A percentile compares a stretch with the other conserved stretches of the same genome.
Evolutionary conservation across 92 coral and sea anemone species (phyloP).

Genomic region (Parazoanthus atlanticus): DNA sequence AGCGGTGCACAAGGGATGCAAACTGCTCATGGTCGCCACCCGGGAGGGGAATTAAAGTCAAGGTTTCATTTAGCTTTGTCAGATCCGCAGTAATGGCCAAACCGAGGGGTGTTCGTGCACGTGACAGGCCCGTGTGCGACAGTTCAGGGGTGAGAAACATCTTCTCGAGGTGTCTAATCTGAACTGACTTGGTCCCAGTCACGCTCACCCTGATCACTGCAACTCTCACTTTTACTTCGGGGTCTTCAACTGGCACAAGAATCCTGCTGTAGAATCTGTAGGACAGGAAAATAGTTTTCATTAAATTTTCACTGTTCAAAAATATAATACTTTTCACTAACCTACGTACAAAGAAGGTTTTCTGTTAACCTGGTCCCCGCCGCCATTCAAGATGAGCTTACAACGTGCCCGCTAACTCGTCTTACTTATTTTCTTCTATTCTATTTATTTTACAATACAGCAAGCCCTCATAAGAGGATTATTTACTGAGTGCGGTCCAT

Average conservation of each 20-base stretch:
- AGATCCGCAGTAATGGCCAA: constrained; percentile 58
- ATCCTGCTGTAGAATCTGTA: constrained; percentile 72
- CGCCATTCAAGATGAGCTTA: too few relatives aligned
- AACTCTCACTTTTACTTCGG: constrained; percentile 60
- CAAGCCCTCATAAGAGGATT: too few relatives aligned
- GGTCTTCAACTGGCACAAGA: constrained; percentile 63
- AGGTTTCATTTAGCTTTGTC: constrained; percentile 35
- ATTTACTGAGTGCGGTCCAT: too few relatives aligned
- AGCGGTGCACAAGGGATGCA: constrained; percentile 54
- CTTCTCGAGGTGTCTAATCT: constrained; percentile 55
- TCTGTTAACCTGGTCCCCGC: too few relatives aligned
- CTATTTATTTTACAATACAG: too few relatives aligned
- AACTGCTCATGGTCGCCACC: constrained; percentile 66
- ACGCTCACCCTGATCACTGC: constrained; percentile 59
- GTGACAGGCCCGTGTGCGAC: constrained; percentile 52
- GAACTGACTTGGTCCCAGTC: constrained; percentile 53
- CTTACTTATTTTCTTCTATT: too few relatives aligned
- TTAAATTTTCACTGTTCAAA: not conserved
- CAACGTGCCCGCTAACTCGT: too few relatives aligned
- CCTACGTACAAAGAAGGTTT: not conserved
- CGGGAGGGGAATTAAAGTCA: constrained; percentile 71
- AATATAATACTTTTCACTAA: too few relatives aligned
- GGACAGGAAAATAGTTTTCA: not conserved
- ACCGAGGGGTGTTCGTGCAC: constrained; percentile 57
- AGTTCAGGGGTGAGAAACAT: constrained; percentile 48